Conservation (phyloP, 2,888 invertebrate genomes). For the Hypomecis punctinalis region DNA sequence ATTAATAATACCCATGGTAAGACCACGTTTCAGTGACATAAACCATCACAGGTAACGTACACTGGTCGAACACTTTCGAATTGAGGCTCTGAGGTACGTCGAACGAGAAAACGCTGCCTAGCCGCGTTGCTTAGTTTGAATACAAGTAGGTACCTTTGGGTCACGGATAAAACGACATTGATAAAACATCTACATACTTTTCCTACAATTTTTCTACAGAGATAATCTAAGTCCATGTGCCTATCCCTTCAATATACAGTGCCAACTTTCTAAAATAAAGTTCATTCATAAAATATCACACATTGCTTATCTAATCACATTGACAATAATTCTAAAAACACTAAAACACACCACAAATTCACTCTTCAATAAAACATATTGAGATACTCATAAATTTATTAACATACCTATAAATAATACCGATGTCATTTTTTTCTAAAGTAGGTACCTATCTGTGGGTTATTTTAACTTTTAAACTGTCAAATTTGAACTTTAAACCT, state of each 20-base stretch:
- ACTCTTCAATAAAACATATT: conserved; percentile 64
- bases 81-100: too few relatives aligned
- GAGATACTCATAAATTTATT: conserved; percentile 74
- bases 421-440: conserved; percentile 39
- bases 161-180: conserved; percentile 9
- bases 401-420: conserved; percentile 77
- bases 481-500: conserved; percentile 42
- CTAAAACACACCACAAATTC: conserved; percentile 56
- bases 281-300: conserved; percentile 55
- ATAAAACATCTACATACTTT: conserved; percentile 13
- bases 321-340: conserved; percentile 52
- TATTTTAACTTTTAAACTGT: conserved; percentile 3
- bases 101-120: too few relatives aligned
- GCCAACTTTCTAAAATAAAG: conserved; percentile 56
- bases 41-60: too few relatives aligned
- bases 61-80: too few relatives aligned
- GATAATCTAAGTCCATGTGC: conserved; percentile 16
- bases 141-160: neutral
- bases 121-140: neutral
- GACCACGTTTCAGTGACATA: too few relatives aligned
- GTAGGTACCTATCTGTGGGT: neutral
- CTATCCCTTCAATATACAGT: conserved; percentile 17
- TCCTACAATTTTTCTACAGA: conserved; percentile 8
- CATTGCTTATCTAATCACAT: conserved; percentile 58
- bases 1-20: too few relatives aligned